These are phyloP conservation scores for Zalophus californianus DNA, from an alignment of 2,797 vertebrate species.

Conservation along the genomic window DNA sequence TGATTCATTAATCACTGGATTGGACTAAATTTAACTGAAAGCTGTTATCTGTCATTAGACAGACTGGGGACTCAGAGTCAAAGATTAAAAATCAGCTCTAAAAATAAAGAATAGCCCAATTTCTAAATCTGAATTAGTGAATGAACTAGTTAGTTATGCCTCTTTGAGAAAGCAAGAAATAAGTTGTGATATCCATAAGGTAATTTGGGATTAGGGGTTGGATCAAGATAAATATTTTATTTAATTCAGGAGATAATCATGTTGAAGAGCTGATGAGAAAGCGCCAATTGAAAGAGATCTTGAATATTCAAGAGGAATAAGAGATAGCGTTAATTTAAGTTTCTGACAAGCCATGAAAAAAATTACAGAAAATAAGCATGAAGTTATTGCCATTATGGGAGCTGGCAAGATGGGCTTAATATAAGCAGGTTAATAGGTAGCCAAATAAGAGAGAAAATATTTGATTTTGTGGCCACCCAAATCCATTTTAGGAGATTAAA, in stretches of 20 bases:
- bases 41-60: constrained; percentile 57
- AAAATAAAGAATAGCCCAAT: constrained; percentile 67
- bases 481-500: neutral
- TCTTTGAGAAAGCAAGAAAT: constrained; percentile 32
- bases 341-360: neutral
- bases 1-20: constrained; percentile 72
- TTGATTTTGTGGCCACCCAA: neutral
- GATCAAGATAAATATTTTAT: constrained; percentile 27
- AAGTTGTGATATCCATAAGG: neutral
- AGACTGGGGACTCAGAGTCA: constrained; percentile 30
- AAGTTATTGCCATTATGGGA: neutral
- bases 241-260: constrained; percentile 51
- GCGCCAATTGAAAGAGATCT: neutral
- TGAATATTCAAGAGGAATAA: constrained; percentile 56
- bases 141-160: constrained; percentile 17
- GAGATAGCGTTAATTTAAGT: neutral
- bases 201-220: neutral
- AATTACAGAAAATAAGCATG: constrained; percentile 21
- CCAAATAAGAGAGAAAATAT: neutral
- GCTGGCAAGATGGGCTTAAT: neutral
- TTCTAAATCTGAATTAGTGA: constrained; percentile 41
- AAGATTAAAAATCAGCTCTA: constrained; percentile 70
- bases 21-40: constrained; percentile 74
- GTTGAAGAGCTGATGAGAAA: constrained; percentile 23
- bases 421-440: neutral